Conservation (phyloP, 2,888 invertebrate species). For the Neuroscelio doddi region DNA sequence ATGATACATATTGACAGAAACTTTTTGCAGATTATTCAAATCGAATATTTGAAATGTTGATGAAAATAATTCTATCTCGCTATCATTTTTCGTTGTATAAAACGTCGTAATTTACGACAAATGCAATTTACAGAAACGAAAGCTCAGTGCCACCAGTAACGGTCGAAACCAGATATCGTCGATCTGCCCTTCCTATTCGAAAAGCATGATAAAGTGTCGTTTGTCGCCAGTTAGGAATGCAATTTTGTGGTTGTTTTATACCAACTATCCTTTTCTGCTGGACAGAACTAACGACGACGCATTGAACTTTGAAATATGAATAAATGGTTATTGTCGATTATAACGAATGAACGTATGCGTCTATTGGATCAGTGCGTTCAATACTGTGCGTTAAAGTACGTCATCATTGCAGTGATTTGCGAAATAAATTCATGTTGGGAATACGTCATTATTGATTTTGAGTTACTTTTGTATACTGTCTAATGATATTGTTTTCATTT, state of each 20-base stretch:
- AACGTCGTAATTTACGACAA: slow-evolving; percentile 34
- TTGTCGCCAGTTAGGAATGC: slow-evolving; percentile 49
- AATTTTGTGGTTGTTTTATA: slow-evolving; percentile 49
- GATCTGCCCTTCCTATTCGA: slow-evolving; percentile 41
- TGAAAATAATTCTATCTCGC: not conserved
- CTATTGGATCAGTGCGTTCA: slow-evolving; percentile 24
- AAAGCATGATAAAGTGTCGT: slow-evolving; percentile 49
- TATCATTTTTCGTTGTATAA: slow-evolving; percentile 5
- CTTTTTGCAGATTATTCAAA: too few species aligned
- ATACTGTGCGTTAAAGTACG: slow-evolving; percentile 28
- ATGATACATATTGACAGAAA: too few species aligned
- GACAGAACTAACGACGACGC: slow-evolving; percentile 40
- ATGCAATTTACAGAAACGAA: slow-evolving; percentile 38
- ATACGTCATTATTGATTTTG: slow-evolving; percentile 25
- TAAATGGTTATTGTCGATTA: slow-evolving; percentile 47
- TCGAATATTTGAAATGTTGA: not conserved
- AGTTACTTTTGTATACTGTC: too few species aligned
- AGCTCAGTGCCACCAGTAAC: slow-evolving; percentile 25
- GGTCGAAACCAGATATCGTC: slow-evolving; percentile 39
- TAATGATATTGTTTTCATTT: too few species aligned
- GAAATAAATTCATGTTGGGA: slow-evolving; percentile 16
- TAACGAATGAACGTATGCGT: slow-evolving; percentile 40
- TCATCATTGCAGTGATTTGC: slow-evolving; percentile 13
- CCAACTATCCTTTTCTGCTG: slow-evolving; percentile 28
- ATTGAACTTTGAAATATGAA: slow-evolving; percentile 50